A percentile compares a stretch with the other conserved stretches of the same genome.
These are phyloP conservation scores for Epinephelus cyanopodus DNA, from an alignment of 2,113 vertebrate genomes.

Conservation along the genomic window DNA sequence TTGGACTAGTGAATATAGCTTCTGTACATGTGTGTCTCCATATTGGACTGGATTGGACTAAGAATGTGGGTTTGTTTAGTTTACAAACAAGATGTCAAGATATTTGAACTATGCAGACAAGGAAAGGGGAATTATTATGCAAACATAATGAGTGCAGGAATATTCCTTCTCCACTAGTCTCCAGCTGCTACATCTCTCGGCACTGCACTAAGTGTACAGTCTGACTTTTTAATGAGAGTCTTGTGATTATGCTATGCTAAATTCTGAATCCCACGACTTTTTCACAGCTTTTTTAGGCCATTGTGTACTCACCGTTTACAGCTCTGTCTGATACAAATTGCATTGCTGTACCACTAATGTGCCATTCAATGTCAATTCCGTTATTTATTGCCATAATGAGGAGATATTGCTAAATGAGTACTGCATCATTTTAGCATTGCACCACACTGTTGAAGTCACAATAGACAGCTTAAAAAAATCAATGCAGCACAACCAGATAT, in stretches of 20 bases:
- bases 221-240: constrained; percentile 57
- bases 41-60: not conserved
- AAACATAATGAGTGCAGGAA: constrained; percentile 38
- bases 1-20: not conserved
- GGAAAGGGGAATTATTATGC: constrained; percentile 25
- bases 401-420: not conserved
- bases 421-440: not conserved
- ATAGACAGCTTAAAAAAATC: not conserved
- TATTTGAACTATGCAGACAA: constrained; percentile 30
- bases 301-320: constrained; percentile 2
- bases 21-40: not conserved
- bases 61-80: constrained; percentile 22
- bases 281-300: constrained; percentile 4
- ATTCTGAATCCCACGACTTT: constrained; percentile 15
- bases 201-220: constrained; percentile 11
- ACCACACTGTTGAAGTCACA: not conserved
- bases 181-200: constrained; percentile 17
- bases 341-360: not conserved
- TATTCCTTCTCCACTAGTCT: constrained; percentile 4
- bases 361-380: not conserved
- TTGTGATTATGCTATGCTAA: constrained; percentile 29
- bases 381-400: not conserved
- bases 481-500: not conserved
- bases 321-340: not conserved
- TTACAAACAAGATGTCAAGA: constrained; percentile 36